A percentile compares a stretch with the other conserved stretches of the same genome.
Conservation (phyloP, 2,113 vertebrate species). For the Amphiprion ocellaris region DNA sequence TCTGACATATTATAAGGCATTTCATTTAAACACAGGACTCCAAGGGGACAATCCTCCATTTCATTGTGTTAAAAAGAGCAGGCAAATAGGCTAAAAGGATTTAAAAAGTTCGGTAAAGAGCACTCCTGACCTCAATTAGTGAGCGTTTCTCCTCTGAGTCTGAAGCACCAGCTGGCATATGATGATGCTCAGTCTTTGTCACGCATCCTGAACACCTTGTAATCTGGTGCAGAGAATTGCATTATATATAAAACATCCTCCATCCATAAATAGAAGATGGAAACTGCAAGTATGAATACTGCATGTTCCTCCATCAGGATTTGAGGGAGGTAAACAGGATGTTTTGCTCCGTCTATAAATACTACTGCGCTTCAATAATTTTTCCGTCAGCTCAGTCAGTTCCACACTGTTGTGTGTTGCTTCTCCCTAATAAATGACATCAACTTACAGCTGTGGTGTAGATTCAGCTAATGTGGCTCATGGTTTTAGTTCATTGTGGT, state of each 20-base stretch:
- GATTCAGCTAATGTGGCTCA: background rate
- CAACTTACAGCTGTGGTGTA: conserved; percentile 18
- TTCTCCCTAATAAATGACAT: conserved; percentile 18
- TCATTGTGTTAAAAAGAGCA: conserved; percentile 68
- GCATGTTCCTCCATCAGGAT: conserved; percentile 31
- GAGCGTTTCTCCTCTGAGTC: conserved; percentile 59
- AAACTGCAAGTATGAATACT: conserved; percentile 46
- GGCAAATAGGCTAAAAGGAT: conserved; percentile 55
- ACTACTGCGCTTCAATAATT: conserved; percentile 31
- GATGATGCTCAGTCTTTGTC: conserved; percentile 37
- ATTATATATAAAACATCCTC: conserved; percentile 33
- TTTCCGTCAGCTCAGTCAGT: conserved; percentile 55
- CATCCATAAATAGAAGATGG: conserved; percentile 35
- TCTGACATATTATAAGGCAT: conserved; percentile 69
- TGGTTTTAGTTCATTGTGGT: background rate
- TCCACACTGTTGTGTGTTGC: conserved; percentile 16
- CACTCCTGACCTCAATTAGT: conserved; percentile 79
- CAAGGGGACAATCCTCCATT: conserved; percentile 70
- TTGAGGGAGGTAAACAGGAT: conserved; percentile 56
- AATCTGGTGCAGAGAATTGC: background rate
- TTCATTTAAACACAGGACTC: conserved; percentile 74
- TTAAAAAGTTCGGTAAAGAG: conserved; percentile 62
- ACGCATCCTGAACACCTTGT: conserved; percentile 3
- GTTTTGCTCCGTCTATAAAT: conserved; percentile 60
- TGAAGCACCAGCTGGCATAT: conserved; percentile 24